Evolutionary conservation across 2,797 vertebrate species (phyloP), one percentile per base, ranked within the genome.

Genomic region (Monodelphis domestica): DNA sequence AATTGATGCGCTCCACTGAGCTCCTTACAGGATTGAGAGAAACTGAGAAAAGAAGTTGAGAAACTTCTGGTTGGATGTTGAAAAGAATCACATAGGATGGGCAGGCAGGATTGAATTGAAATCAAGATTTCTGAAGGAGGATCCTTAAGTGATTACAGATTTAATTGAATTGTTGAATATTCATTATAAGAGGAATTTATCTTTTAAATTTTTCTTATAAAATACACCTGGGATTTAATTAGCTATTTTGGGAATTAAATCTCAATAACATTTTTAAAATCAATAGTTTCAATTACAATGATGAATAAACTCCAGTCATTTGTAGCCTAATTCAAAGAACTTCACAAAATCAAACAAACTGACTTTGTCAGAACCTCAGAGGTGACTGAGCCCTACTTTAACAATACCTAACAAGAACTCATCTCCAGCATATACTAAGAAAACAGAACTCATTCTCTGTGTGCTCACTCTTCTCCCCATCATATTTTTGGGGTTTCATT

Each of bases 181-280:
- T 92, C n/a, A 1, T 10, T 95, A 30, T 91, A 88, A 89, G n/a
- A 93, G 94, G 94, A 88, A 88, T 91, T 50, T 52, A 53, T 94
- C 91, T 88, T 95, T 53, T 3, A 95, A 12, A 92, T 91, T 92
- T 96, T 50, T 4, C 54, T n/a, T 30, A 90, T 59, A 89, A 94
- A 87, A 92, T 21, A 45, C 9, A 29, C 6, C 24, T 93, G 12
- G 93, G 88, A 89, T 88, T 92, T 14, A 56, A 92, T 54, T 2
- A 90, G 28, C 33, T 88, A 89, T 33, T 94, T 94, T 14, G 54
- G 93, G 92, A 53, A 57, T 10, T 14, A 94, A n/a, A 29, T 90
- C n/a, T 91, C 90, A 5, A 53, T 92, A 92, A 92, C 21, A 24
- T 78, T n/a, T 78, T 78, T 10, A 70, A 78, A 45, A 63, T 45